Conservation (phyloP, 2,888 invertebrate species). For the Mantis religiosa region DNA sequence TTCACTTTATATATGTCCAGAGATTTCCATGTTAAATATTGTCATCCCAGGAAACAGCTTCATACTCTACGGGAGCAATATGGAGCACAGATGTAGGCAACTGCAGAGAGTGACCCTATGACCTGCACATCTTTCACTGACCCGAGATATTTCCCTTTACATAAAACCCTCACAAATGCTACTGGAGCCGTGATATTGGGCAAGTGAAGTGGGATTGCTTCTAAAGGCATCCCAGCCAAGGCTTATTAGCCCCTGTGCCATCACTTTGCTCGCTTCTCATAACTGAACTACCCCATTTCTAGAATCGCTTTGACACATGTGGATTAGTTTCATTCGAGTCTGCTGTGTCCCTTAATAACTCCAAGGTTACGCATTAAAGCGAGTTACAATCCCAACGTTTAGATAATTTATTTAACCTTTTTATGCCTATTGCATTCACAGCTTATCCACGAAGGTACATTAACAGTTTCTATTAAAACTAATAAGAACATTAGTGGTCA, state of each 20-base stretch:
- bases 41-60: neutral
- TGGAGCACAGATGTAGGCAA: neutral
- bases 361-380: too few species aligned
- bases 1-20: neutral
- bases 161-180: neutral
- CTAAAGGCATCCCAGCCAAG: neutral
- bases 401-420: too few species aligned
- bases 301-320: neutral
- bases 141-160: neutral
- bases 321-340: too few species aligned
- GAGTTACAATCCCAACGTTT: too few species aligned
- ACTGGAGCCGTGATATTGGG: neutral
- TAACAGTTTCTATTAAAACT: too few species aligned
- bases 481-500: too few species aligned
- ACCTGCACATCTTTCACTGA: neutral
- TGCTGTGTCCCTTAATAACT: too few species aligned
- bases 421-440: too few species aligned
- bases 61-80: neutral
- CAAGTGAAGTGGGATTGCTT: neutral
- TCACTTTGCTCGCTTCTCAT: neutral
- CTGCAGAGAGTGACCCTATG: neutral
- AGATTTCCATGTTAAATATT: neutral
- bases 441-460: too few species aligned
- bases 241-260: neutral
- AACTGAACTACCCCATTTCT: neutral